Conservation (phyloP, 2,113 vertebrate genomes). For the Albula glossodonta region DNA sequence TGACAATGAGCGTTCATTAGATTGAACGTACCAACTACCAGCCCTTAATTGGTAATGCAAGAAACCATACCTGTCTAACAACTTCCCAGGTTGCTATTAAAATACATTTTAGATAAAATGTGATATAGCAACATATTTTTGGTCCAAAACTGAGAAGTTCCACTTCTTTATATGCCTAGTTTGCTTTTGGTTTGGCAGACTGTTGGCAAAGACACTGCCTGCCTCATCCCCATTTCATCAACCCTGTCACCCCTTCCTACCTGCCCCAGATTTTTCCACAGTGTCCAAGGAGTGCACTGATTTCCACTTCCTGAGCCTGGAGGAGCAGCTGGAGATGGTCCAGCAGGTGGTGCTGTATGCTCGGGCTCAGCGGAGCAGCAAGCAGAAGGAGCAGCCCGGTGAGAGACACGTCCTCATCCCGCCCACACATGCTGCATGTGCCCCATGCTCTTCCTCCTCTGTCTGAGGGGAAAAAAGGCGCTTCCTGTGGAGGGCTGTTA, state of each 20-base stretch:
- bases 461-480: conserved; percentile 46
- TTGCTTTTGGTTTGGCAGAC: no score
- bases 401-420: conserved; percentile 55
- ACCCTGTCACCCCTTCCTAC: background rate
- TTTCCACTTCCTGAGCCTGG: conserved; percentile 86
- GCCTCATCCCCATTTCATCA: background rate
- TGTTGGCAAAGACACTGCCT: no score
- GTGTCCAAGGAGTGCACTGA: conserved; percentile 95
- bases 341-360: conserved; percentile 93
- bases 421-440: conserved; percentile 63
- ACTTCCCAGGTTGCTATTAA: no score
- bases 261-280: conserved; percentile 86
- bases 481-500: conserved; percentile 65
- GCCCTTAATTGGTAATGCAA: no score
- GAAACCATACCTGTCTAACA: no score
- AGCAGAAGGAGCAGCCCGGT: conserved; percentile 68
- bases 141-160: no score
- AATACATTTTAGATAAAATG: no score
- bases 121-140: no score
- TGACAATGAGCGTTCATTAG: no score
- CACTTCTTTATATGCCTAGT: no score
- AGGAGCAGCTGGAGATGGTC: conserved; percentile 86
- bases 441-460: conserved; percentile 50
- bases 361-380: conserved; percentile 74
- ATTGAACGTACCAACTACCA: no score